A percentile compares a stretch with the other conserved stretches of the same genome.
Conservation (phyloP, 1,140 invertebrate species). For the Pogonognathellus flavescens region DNA sequence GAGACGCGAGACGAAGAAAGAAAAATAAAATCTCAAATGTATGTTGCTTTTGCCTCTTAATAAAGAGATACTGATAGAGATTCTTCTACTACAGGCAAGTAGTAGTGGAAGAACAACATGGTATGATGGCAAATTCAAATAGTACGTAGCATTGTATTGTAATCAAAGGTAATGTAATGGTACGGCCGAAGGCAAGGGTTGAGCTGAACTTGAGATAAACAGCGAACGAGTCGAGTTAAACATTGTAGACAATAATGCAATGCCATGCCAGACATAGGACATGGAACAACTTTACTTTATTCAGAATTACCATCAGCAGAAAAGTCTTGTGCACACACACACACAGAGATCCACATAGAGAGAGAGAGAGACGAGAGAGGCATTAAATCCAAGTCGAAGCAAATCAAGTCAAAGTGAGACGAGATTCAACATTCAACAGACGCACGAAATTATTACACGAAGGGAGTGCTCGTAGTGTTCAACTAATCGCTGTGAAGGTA, state of each 20-base stretch:
- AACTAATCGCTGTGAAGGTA: too few relatives aligned
- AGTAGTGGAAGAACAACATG: not conserved
- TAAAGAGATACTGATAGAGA: constrained; percentile 27
- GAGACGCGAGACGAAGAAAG: not conserved
- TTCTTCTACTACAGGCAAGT: not conserved
- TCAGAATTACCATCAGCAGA: not conserved
- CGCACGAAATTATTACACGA: too few relatives aligned
- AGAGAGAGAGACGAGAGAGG: not conserved
- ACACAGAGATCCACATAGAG: not conserved
- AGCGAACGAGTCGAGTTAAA: not conserved
- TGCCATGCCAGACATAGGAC: constrained; percentile 1
- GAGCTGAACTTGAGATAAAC: constrained; percentile 33
- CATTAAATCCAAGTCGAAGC: constrained; percentile 11
- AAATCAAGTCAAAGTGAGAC: constrained; percentile 39
- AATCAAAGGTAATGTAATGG: constrained; percentile 34
- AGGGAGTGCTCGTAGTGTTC: too few relatives aligned
- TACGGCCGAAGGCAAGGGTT: constrained; percentile 27
- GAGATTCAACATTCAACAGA: constrained; percentile 7
- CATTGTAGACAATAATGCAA: constrained; percentile 18
- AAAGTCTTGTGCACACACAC: not conserved
- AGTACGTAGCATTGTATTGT: constrained; percentile 24
- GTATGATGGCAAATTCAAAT: constrained; percentile 1
- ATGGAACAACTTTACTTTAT: not conserved
- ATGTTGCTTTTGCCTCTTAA: not conserved
- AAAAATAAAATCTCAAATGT: constrained; percentile 3